These are phyloP conservation scores for Miltochrista miniata DNA, from an alignment of 2,888 invertebrate species.

Conservation along the genomic window DNA sequence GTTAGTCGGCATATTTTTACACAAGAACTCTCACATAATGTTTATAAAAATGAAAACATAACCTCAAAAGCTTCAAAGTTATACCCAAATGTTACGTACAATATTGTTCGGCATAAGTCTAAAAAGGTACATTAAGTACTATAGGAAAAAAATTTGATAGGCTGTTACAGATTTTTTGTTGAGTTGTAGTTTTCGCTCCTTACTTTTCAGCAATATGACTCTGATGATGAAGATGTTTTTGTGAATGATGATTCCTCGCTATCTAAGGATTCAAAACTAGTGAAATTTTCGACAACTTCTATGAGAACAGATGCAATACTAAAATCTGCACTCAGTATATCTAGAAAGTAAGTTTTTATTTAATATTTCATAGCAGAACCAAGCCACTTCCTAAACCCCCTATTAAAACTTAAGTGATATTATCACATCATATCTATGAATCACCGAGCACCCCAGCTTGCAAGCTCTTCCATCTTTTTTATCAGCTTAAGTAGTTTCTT, in stretches of 20 bases:
- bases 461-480: too few species aligned
- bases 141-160: not conserved
- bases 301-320: slow-evolving; percentile 88
- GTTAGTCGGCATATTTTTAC: slow-evolving; percentile 17
- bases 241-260: slow-evolving; percentile 75
- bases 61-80: slow-evolving; percentile 39
- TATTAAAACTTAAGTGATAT: too few species aligned
- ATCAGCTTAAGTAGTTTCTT: too few species aligned
- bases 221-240: slow-evolving; percentile 77
- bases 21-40: slow-evolving; percentile 36
- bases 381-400: too few species aligned
- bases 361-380: too few species aligned
- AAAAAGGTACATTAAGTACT: slow-evolving; percentile 62
- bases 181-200: not conserved
- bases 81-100: slow-evolving; percentile 26
- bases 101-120: slow-evolving; percentile 56
- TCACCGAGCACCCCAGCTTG: too few species aligned
- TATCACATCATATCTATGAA: too few species aligned
- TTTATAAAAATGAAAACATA: slow-evolving; percentile 49
- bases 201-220: slow-evolving; percentile 64
- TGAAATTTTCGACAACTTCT: slow-evolving; percentile 86
- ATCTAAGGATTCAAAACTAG: slow-evolving; percentile 85
- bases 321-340: slow-evolving; percentile 87
- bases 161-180: too few species aligned
- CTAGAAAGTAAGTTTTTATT: slow-evolving; percentile 85